Evolutionary conservation across 2,888 invertebrate genomes (phyloP).

Genomic region (Sipha maydis): DNA sequence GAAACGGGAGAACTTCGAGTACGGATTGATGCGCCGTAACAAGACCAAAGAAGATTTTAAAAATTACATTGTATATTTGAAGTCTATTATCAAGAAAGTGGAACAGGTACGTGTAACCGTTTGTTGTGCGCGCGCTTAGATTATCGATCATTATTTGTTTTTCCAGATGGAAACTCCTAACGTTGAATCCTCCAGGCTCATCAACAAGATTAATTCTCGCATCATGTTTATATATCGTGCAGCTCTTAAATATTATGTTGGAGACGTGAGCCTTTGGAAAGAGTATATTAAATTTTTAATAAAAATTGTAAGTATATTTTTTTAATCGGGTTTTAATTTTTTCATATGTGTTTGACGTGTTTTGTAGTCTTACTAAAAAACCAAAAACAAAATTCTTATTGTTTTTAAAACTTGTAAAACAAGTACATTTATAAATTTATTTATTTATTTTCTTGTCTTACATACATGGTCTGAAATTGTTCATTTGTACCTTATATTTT

Average conservation of each 20-base stretch:
- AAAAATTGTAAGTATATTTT: slow-evolving; percentile 17
- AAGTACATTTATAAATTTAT: too few relatives aligned
- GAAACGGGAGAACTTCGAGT: slow-evolving; percentile 49
- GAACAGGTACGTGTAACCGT: background rate
- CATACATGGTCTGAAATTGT: too few relatives aligned
- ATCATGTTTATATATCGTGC: slow-evolving; percentile 6
- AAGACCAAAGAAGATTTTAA: slow-evolving; percentile 40
- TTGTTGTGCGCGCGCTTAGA: background rate
- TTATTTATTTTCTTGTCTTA: too few relatives aligned
- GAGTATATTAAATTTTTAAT: slow-evolving; percentile 42
- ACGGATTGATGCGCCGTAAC: slow-evolving; percentile 49
- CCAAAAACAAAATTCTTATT: too few relatives aligned
- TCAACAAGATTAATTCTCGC: background rate
- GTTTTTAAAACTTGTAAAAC: too few relatives aligned
- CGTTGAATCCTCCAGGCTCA: slow-evolving; percentile 2
- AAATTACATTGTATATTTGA: slow-evolving; percentile 40
- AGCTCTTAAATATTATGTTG: slow-evolving; percentile 30
- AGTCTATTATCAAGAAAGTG: slow-evolving; percentile 22
- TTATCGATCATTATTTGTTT: background rate
- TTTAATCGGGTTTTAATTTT: too few relatives aligned
- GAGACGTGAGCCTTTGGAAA: slow-evolving; percentile 35
- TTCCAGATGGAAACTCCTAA: background rate
- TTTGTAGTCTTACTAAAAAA: too few relatives aligned
- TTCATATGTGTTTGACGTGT: too few relatives aligned
- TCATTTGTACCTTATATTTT: too few relatives aligned